A percentile compares a stretch with the other conserved stretches of the same genome.
These are phyloP conservation scores for Polietes domitor DNA, from an alignment of 2,888 invertebrate species.

Conservation along the genomic window DNA sequence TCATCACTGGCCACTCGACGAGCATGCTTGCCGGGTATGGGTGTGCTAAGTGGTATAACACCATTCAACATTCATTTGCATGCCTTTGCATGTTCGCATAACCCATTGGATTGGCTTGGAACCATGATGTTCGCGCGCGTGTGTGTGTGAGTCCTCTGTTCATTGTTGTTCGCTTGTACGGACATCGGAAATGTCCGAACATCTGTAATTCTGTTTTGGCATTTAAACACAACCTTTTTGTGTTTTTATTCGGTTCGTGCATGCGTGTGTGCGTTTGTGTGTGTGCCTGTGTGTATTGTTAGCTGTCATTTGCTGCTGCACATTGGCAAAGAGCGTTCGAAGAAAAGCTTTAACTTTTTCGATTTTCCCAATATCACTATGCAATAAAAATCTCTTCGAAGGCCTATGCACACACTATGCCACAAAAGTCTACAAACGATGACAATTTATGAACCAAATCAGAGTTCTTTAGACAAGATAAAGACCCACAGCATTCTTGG, in stretches of 20 bases:
- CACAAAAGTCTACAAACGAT: no score
- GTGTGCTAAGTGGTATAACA: neutral
- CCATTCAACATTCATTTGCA: slow-evolving; percentile 23
- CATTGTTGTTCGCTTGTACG: neutral
- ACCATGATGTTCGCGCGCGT: no score
- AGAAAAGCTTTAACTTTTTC: no score
- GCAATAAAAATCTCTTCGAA: no score
- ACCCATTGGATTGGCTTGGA: neutral
- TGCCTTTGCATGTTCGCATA: slow-evolving; percentile 6
- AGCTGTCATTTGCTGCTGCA: slow-evolving; percentile 51
- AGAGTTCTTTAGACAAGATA: no score
- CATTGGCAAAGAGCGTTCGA: no score
- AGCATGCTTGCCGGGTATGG: neutral
- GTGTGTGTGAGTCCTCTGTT: no score
- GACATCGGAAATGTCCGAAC: slow-evolving; percentile 24
- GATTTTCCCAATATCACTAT: no score
- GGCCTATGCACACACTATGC: no score
- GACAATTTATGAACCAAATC: no score
- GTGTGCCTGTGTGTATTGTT: slow-evolving; percentile 18
- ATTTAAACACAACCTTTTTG: slow-evolving; percentile 30
- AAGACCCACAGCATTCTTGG: no score
- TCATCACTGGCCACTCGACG: neutral
- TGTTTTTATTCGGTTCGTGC: slow-evolving; percentile 11
- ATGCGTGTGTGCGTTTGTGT: slow-evolving; percentile 8
- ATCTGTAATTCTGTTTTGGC: slow-evolving; percentile 30